These are phyloP conservation scores for Tetramorium parvispinum DNA, from an alignment of 1,140 invertebrate species.

Conservation along the genomic window DNA sequence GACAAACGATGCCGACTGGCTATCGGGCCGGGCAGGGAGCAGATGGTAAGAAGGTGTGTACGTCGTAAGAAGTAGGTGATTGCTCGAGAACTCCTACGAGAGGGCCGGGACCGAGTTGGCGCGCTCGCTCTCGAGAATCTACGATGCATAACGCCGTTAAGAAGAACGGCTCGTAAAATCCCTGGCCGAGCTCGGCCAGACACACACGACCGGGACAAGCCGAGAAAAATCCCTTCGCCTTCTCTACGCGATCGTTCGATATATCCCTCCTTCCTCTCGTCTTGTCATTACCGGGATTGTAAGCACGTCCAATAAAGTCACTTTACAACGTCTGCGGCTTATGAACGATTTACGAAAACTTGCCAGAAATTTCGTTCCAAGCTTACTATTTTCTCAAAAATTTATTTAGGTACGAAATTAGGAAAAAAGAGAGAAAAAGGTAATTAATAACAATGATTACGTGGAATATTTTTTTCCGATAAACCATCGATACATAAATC, in stretches of 20 bases:
- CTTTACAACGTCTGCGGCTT: conserved; percentile 31
- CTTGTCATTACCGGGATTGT: conserved; percentile 38
- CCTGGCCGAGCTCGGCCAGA: conserved; percentile 26
- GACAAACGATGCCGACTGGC: conserved; percentile 49
- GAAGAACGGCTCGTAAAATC: conserved; percentile 65
- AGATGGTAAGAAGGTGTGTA: conserved; percentile 55
- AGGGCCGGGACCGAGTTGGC: conserved; percentile 51
- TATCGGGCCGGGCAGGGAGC: conserved; percentile 7
- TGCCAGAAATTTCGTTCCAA: not conserved
- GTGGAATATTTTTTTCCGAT: not conserved
- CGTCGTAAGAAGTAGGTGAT: conserved; percentile 64
- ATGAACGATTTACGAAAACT: conserved; percentile 28
- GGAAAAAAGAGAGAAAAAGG: not conserved
- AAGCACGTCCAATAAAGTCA: conserved; percentile 32
- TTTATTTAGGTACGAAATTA: not conserved
- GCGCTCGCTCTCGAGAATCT: conserved; percentile 50
- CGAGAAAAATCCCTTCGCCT: conserved; percentile 45
- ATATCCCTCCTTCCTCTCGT: not conserved
- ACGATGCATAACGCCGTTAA: conserved; percentile 63
- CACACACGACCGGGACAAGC: not conserved
- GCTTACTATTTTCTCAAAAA: not conserved
- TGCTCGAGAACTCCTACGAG: conserved; percentile 64
- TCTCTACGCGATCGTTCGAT: conserved; percentile 37
- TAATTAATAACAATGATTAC: not conserved
- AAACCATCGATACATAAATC: not conserved